Conservation (phyloP, 2,113 vertebrate genomes). For the Isurus oxyrinchus region DNA sequence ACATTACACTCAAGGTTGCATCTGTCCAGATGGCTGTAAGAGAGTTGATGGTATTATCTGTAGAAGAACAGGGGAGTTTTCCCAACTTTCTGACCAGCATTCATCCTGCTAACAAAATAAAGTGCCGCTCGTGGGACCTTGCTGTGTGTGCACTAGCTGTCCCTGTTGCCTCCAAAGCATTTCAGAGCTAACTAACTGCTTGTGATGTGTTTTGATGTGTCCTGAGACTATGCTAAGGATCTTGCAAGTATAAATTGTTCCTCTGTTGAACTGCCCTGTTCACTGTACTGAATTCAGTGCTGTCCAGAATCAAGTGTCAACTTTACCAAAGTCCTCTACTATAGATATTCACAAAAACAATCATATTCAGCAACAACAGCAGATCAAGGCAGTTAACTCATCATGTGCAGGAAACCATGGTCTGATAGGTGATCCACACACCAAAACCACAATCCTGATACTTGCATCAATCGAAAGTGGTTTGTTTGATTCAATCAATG, state of each 20-base stretch:
- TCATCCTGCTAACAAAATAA: background rate
- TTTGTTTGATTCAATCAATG: slow-evolving; percentile 11
- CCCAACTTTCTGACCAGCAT: background rate
- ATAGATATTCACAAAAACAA: background rate
- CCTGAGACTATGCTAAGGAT: background rate
- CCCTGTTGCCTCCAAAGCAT: background rate
- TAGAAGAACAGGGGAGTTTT: background rate
- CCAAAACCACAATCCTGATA: slow-evolving; percentile 8
- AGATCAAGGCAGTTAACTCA: background rate
- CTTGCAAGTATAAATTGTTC: background rate
- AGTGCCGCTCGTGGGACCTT: background rate
- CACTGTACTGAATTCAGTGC: background rate
- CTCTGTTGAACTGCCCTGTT: background rate
- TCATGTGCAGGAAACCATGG: background rate
- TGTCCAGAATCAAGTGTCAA: background rate
- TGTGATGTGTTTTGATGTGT: background rate
- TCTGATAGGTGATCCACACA: background rate
- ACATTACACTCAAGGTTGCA: background rate
- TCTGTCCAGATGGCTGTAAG: background rate
- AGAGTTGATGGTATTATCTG: background rate
- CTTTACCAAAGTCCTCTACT: background rate
- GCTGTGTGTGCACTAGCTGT: background rate
- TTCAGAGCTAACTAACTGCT: background rate
- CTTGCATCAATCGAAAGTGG: background rate
- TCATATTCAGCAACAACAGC: background rate